These are phyloP conservation scores for Scaptomyza caliginosa DNA, from an alignment of 2,888 invertebrate species.

Conservation along the genomic window DNA sequence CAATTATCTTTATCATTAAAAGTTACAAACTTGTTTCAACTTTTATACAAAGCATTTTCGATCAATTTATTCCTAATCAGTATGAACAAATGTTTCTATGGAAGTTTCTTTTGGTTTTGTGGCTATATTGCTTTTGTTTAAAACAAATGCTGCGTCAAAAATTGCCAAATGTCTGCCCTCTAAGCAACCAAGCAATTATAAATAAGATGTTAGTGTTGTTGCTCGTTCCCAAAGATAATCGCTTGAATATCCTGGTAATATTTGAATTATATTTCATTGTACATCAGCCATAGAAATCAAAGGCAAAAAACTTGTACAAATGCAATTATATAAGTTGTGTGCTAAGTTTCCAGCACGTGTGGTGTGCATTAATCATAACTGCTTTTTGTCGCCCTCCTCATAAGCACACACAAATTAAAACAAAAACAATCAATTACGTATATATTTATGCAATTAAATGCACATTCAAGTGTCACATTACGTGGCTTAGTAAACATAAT, in stretches of 20 bases:
- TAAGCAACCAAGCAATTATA: too few relatives aligned
- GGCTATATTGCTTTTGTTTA: not conserved
- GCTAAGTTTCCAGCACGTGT: not conserved
- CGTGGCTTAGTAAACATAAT: slow-evolving; percentile 58
- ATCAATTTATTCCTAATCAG: not conserved
- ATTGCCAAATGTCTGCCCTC: too few relatives aligned
- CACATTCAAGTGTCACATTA: slow-evolving; percentile 46
- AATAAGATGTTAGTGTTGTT: too few relatives aligned
- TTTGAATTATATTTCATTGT: not conserved
- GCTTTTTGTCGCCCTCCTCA: not conserved
- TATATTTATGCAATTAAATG: slow-evolving; percentile 63
- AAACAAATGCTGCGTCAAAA: not conserved
- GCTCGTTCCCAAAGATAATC: too few relatives aligned
- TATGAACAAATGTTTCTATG: not conserved
- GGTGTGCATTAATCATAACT: not conserved
- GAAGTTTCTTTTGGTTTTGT: not conserved
- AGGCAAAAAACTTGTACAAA: not conserved
- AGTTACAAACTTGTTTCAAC: not conserved
- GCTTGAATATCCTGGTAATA: too few relatives aligned
- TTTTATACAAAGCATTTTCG: not conserved
- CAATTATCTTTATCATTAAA: not conserved
- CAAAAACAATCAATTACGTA: slow-evolving; percentile 53
- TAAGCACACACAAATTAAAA: not conserved
- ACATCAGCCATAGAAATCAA: not conserved
- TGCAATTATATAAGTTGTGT: not conserved